Evolutionary conservation across 2,888 invertebrate species (phyloP).

Genomic region (Watsonalla binaria): DNA sequence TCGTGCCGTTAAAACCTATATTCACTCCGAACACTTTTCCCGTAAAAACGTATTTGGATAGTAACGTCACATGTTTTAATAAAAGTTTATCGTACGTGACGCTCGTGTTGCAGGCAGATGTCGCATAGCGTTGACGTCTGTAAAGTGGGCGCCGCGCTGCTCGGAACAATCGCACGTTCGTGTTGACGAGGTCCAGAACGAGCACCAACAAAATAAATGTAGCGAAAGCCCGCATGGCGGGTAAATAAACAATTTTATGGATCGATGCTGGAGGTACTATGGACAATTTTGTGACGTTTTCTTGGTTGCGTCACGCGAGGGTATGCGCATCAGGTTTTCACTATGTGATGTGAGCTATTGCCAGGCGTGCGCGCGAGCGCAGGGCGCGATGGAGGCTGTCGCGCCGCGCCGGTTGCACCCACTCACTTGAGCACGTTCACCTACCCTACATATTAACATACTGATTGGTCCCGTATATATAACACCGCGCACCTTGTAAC

Average conservation of each 20-base stretch:
- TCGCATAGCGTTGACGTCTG: slow-evolving; percentile 22
- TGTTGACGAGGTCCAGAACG: slow-evolving; percentile 28
- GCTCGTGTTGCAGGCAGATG: slow-evolving; percentile 36
- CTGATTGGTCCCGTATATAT: slow-evolving; percentile 67
- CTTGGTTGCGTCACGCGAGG: slow-evolving; percentile 20
- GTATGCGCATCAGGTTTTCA: slow-evolving; percentile 6
- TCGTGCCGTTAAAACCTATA: slow-evolving; percentile 34
- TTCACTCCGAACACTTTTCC: slow-evolving; percentile 58
- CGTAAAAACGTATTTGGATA: slow-evolving; percentile 63
- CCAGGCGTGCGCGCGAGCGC: slow-evolving; percentile 63
- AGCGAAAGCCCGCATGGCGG: slow-evolving; percentile 35
- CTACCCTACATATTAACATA: slow-evolving; percentile 75
- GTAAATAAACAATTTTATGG: slow-evolving; percentile 20
- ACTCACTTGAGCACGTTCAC: slow-evolving; percentile 71
- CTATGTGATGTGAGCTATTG: slow-evolving; percentile 15
- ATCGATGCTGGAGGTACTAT: slow-evolving; percentile 15
- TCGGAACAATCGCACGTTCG: slow-evolving; percentile 29
- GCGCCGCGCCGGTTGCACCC: slow-evolving; percentile 51
- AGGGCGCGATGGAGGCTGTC: slow-evolving; percentile 62
- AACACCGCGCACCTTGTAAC: slow-evolving; percentile 58
- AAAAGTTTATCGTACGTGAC: slow-evolving; percentile 46
- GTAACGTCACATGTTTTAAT: slow-evolving; percentile 51
- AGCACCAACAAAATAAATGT: slow-evolving; percentile 40
- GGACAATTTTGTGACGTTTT: slow-evolving; percentile 13
- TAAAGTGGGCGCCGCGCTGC: slow-evolving; percentile 14